Conservation (phyloP, 2,888 invertebrate genomes). For the Sceliomorpha sp. region DNA sequence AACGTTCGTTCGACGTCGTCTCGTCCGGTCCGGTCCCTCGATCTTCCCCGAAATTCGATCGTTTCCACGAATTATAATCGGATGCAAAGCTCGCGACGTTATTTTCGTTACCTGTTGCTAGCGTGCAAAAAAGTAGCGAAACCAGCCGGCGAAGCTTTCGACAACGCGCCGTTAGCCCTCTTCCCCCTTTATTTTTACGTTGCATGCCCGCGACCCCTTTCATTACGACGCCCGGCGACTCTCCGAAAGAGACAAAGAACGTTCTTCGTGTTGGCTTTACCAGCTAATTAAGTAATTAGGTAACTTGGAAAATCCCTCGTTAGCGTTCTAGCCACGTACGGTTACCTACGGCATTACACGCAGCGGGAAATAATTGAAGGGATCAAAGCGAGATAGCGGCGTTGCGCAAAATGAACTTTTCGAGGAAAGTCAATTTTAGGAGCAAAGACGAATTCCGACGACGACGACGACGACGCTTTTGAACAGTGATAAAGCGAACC, state of each 20-base stretch:
- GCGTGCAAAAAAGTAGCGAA: constrained; percentile 25
- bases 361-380: constrained; percentile 43
- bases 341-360: constrained; percentile 29
- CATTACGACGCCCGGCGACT: constrained; percentile 21
- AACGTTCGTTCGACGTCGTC: too few species aligned
- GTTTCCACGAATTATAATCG: constrained; percentile 10
- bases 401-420: constrained; percentile 37
- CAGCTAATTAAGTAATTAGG: constrained; percentile 53
- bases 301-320: constrained; percentile 50
- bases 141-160: constrained; percentile 15
- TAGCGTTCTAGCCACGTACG: constrained; percentile 44
- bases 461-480: too few species aligned
- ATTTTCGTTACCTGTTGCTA: constrained; percentile 53
- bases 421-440: constrained; percentile 26
- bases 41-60: constrained; percentile 20
- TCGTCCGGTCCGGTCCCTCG: too few species aligned
- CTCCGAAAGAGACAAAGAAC: constrained; percentile 34
- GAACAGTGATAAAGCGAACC: not conserved
- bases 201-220: not conserved
- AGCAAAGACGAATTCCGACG: not conserved
- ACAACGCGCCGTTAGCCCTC: constrained; percentile 20
- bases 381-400: constrained; percentile 39
- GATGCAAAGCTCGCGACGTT: constrained; percentile 35
- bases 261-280: constrained; percentile 30
- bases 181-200: constrained; percentile 3